Conservation (phyloP, 2,113 vertebrate species). For the Pseudonaja textilis region DNA sequence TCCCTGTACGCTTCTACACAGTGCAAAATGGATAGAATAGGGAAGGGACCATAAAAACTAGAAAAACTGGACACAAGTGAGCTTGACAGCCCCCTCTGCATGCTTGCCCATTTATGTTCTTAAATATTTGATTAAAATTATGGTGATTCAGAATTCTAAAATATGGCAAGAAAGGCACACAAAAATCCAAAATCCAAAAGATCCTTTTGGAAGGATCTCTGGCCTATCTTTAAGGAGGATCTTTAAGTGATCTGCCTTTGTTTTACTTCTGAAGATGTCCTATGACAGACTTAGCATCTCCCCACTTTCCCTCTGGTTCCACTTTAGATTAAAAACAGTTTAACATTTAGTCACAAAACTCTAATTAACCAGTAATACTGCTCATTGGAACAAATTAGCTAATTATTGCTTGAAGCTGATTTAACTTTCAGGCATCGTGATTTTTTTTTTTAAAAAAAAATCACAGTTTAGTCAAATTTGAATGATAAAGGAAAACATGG, state of each 20-base stretch:
- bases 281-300: background rate
- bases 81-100: background rate
- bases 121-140: background rate
- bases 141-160: background rate
- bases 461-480: too few relatives aligned
- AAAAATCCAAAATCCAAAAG: too few relatives aligned
- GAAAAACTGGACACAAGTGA: background rate
- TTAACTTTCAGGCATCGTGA: background rate
- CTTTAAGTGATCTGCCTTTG: background rate
- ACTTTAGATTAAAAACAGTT: background rate
- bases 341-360: background rate
- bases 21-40: background rate
- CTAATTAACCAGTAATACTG: background rate
- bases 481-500: background rate
- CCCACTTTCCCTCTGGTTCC: background rate
- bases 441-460: background rate
- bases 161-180: background rate
- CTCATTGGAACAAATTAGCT: background rate
- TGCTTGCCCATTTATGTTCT: background rate
- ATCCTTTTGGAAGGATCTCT: background rate
- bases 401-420: background rate
- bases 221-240: background rate
- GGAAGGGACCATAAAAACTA: background rate
- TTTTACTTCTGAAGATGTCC: background rate
- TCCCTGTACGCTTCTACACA: background rate